These are phyloP conservation scores for Diaprepes abbreviatus DNA, from an alignment of 2,888 invertebrate species.

Conservation along the genomic window DNA sequence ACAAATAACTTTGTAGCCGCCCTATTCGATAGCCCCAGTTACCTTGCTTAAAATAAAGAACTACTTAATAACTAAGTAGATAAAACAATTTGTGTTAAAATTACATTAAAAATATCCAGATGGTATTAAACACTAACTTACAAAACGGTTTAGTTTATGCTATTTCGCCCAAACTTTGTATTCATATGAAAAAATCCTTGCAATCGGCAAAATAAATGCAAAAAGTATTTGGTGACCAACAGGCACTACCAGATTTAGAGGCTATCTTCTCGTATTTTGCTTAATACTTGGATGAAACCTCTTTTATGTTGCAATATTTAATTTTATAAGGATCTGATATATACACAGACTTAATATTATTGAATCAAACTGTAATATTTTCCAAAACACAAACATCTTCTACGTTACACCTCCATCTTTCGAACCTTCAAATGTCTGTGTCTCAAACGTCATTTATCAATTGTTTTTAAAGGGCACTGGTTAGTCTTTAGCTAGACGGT, in stretches of 20 bases:
- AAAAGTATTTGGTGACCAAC: conserved; percentile 17
- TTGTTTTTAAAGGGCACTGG: too few species aligned
- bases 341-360: conserved; percentile 25
- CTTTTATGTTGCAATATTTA: conserved; percentile 11
- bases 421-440: conserved; percentile 20
- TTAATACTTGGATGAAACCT: background rate
- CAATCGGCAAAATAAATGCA: conserved; percentile 11
- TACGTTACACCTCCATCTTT: conserved; percentile 34
- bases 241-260: conserved; percentile 22
- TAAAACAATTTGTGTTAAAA: background rate
- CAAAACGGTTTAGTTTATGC: conserved; percentile 34
- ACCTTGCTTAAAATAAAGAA: too few species aligned
- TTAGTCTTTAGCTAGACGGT: background rate
- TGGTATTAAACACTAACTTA: background rate
- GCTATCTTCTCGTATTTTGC: background rate
- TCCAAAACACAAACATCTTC: conserved; percentile 32
- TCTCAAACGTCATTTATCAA: conserved; percentile 11
- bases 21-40: background rate
- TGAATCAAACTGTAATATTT: conserved; percentile 17
- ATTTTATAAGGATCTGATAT: conserved; percentile 11
- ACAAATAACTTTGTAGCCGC: background rate
- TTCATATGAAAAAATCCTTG: conserved; percentile 29
- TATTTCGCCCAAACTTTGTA: conserved; percentile 23
- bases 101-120: background rate
- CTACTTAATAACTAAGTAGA: background rate